Percentiles rank a stretch among this genome's conserved stretches.
Conservation (phyloP, 2,888 invertebrate species). For the Bursaphelenchus okinawaensis region DNA sequence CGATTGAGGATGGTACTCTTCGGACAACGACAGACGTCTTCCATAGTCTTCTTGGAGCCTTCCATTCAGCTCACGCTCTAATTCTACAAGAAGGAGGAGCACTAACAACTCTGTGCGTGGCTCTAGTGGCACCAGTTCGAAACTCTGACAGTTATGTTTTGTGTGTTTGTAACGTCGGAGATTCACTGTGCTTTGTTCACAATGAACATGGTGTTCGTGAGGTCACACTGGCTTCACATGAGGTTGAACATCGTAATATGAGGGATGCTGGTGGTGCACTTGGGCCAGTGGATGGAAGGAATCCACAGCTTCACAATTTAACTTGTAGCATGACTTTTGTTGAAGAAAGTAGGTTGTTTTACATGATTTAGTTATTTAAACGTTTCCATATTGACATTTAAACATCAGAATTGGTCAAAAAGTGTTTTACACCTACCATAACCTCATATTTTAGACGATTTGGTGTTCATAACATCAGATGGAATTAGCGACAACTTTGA, state of each 20-base stretch:
- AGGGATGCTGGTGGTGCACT: conserved; percentile 80
- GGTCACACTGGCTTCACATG: conserved; percentile 69
- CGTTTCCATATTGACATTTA: background rate
- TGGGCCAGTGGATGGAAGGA: conserved; percentile 77
- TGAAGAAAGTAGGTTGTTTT: conserved; percentile 61
- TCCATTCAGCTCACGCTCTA: conserved; percentile 77
- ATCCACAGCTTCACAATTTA: conserved; percentile 79
- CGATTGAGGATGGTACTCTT: conserved; percentile 33
- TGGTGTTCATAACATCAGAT: conserved; percentile 81
- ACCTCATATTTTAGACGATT: conserved; percentile 69
- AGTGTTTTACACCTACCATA: no score
- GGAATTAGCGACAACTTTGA: conserved; percentile 85
- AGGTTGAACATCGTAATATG: conserved; percentile 79
- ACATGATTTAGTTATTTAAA: background rate
- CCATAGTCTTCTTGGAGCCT: conserved; percentile 71
- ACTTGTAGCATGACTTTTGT: conserved; percentile 74
- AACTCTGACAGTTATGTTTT: conserved; percentile 63
- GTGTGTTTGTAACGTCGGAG: conserved; percentile 82
- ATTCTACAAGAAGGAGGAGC: conserved; percentile 76
- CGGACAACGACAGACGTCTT: conserved; percentile 67
- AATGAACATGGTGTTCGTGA: conserved; percentile 74
- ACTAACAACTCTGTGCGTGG: conserved; percentile 77
- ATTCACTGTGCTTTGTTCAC: conserved; percentile 81
- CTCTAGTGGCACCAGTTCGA: conserved; percentile 65
- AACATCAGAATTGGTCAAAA: no score